Base-by-base conservation (phyloP, 2,113 vertebrate genomes). In the Erythrocebus patas region DNA sequence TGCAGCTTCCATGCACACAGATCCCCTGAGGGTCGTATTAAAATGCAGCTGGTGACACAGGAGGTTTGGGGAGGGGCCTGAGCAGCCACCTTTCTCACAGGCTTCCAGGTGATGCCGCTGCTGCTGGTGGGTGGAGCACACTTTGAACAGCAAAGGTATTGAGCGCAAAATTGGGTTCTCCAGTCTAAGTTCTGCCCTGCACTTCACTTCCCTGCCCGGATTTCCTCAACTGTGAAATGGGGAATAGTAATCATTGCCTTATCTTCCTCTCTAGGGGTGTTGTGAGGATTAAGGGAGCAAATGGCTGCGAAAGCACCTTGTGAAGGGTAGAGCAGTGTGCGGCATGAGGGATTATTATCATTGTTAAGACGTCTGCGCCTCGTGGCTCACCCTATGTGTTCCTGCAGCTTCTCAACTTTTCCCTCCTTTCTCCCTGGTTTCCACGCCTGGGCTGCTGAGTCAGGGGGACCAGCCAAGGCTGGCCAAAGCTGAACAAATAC, bases 401-500 rank as follows among this genome's bases (percentile, higher is more conserved):
- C 82, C 79, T 45, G 61, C 38, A 68, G 61, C 59, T 13, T 45
- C 78, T 81, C 35, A 14, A 2, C 79, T 57, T 95, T 45, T 76
- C 68, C 82, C 82, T 79, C 17, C 59, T 12, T 80, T 84, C 82
- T 76, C 79, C 72, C 64, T 84, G 83, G 52, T 59, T 32, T 70
- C 86, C 93, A 45, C 59, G 79, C 96, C 89, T 73, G 22, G 38
- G 25, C 68, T 38, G 79, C 93, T 95, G 96, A 96, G 96, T 97
- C 89, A 86, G 64, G 12, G 55, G 76, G 91, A 95, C 85, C 95
- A 73, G 91, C 83, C 88, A 93, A 52, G 66, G 66, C 50, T 50
- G 52, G 91, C 86, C 84, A 93, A 45, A 57, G 66, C 50, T 50
- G 52, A 55, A 35, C 79, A 86, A 92, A 89, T 55, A n/a, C 83